These are phyloP conservation scores for Gallinago jamesoni DNA, from an alignment of 2,113 vertebrate genomes.

Conservation along the genomic window DNA sequence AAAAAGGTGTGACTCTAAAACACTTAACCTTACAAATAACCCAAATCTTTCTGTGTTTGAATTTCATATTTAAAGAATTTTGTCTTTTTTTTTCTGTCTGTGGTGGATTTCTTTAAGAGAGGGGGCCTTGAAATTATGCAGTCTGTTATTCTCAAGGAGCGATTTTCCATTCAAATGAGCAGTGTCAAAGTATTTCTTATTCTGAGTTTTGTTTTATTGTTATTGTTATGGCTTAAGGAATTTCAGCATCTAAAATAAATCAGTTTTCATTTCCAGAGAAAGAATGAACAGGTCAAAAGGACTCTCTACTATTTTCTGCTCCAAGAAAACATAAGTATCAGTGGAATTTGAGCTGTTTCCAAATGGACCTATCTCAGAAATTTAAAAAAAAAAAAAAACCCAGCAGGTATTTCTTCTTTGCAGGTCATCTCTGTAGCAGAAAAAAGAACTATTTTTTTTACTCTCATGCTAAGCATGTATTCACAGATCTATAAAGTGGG, in stretches of 20 bases:
- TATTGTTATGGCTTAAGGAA: neutral
- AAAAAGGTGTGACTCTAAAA: neutral
- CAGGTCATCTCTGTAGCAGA: neutral
- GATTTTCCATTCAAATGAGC: neutral
- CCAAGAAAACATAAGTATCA: neutral
- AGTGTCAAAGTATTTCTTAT: neutral
- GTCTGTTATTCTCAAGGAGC: neutral
- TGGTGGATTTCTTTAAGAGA: neutral
- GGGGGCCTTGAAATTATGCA: neutral
- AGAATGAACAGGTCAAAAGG: neutral
- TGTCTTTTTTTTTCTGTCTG: neutral
- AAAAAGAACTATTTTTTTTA: neutral
- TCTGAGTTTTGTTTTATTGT: neutral
- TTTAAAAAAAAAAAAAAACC: neutral
- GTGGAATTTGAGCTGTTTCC: neutral
- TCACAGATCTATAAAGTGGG: neutral
- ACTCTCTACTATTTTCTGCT: neutral
- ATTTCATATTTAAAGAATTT: neutral
- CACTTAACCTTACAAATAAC: neutral
- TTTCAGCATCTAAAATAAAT: neutral
- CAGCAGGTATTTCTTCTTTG: constrained; percentile 2
- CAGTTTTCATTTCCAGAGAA: neutral
- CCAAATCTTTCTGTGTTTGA: neutral
- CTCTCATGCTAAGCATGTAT: neutral
- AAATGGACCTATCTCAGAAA: neutral